Evolutionary conservation across 2,888 invertebrate species (phyloP), one percentile per base, ranked within the genome.

Genomic region (Eustalomyia histrio): DNA sequence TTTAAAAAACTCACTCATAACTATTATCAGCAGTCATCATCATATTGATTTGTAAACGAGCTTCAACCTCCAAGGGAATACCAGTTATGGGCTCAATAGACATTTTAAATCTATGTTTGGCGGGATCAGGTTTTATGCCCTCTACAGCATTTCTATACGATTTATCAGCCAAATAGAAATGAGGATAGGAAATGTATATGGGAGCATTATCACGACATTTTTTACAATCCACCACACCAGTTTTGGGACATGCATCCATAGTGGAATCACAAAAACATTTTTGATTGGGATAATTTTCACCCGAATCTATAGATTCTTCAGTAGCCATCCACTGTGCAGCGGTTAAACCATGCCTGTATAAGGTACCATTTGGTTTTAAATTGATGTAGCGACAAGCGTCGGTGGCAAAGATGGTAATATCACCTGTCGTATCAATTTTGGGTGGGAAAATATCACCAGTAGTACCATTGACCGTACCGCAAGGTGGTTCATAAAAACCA

Each of bases 361-460:
- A 21, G 7, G 80, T 78, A 14, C 88, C 87, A 76, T 85, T 80
- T 0, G 90, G 89, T 4, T 85, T 80, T 9, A 91, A 83, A 72
- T 89, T 89, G 74, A 93, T 92, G 91, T 87, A 95, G 93, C 96
- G 94, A 92, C 97, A 97, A 78, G 96, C 91, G 90, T 97, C 97
- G 0, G 95, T 91, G 0, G 94, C 93, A 90, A 96, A 97, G 79
- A 97, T 90, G 0, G 92, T 90, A 6, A 95, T 90, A 9, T 92
- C 90, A 61, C 93, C 92, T 0, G 92, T 91, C 0, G 91, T 85
- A 75, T 89, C 84, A 84, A 90, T 84, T 55, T 87, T 83, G 0
- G 96, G 95, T 21, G 96, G 95, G 93, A 95, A 96, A 21, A 96
- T 90, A 90, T 97, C 97, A 0, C 97, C 97, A 0, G 94, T 93